Evolutionary conservation across 2,797 vertebrate species (phyloP).

Genomic region (Heteromormyrus szaboi): DNA sequence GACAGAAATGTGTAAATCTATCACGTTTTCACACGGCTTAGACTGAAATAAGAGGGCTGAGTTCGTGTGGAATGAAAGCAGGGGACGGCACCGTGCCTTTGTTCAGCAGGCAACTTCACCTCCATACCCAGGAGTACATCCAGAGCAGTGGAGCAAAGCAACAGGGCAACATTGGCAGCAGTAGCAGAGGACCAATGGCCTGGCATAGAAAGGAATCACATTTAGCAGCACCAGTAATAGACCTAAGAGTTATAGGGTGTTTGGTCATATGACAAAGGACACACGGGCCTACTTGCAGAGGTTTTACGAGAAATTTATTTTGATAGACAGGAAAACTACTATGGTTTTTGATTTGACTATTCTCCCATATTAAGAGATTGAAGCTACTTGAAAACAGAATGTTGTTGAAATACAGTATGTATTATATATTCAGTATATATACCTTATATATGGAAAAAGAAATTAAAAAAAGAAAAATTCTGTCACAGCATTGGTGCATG

Average conservation of each 20-base stretch:
- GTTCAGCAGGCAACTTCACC: background rate
- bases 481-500: background rate
- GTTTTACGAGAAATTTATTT: background rate
- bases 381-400: background rate
- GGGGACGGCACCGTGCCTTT: background rate
- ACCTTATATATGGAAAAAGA: background rate
- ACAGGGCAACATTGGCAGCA: background rate
- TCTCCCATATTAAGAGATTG: background rate
- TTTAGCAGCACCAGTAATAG: background rate
- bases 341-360: background rate
- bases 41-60: background rate
- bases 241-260: background rate
- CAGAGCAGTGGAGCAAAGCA: background rate
- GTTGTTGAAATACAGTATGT: background rate
- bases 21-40: background rate
- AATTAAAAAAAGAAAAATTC: background rate
- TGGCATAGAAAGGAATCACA: background rate
- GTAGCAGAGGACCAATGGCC: background rate
- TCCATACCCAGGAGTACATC: background rate
- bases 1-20: background rate
- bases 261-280: background rate
- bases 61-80: background rate
- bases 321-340: background rate
- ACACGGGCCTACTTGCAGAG: background rate
- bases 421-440: background rate